These are phyloP conservation scores for Montifringilla adamsi DNA, from an alignment of 2,113 vertebrate genomes.

Conservation along the genomic window DNA sequence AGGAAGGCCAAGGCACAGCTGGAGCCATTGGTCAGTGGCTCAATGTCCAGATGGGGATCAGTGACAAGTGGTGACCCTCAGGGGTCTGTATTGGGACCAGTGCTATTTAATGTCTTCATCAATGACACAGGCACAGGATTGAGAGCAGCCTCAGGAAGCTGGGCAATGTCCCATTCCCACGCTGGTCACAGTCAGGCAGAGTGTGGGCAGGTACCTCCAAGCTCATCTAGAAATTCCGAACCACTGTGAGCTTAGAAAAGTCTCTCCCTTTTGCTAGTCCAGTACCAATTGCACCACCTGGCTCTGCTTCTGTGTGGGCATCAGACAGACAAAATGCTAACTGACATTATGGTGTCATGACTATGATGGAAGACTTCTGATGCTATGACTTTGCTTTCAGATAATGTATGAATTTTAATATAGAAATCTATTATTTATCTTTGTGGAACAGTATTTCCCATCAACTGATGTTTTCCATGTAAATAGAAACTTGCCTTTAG, in stretches of 20 bases:
- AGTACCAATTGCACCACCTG: background rate
- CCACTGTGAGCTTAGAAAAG: background rate
- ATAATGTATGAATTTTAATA: background rate
- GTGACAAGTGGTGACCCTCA: background rate
- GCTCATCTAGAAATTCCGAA: background rate
- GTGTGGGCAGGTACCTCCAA: background rate
- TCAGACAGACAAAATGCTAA: background rate
- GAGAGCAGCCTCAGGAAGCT: background rate
- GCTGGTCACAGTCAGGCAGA: background rate
- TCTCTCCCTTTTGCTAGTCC: background rate
- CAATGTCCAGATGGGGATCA: background rate
- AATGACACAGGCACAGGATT: rapidly evolving
- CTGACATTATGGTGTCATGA: background rate
- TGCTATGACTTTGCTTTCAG: background rate
- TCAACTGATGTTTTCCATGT: background rate
- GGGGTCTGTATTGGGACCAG: background rate
- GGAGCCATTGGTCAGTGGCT: background rate
- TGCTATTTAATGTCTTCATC: background rate
- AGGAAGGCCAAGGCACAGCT: background rate
- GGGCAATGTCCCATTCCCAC: background rate
- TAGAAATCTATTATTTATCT: background rate
- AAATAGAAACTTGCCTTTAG: background rate
- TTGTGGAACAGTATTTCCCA: background rate
- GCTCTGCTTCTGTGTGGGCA: background rate
- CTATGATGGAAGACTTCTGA: background rate